Conservation (phyloP, 1,140 invertebrate species). For the Gonatopus flavifemur region DNA sequence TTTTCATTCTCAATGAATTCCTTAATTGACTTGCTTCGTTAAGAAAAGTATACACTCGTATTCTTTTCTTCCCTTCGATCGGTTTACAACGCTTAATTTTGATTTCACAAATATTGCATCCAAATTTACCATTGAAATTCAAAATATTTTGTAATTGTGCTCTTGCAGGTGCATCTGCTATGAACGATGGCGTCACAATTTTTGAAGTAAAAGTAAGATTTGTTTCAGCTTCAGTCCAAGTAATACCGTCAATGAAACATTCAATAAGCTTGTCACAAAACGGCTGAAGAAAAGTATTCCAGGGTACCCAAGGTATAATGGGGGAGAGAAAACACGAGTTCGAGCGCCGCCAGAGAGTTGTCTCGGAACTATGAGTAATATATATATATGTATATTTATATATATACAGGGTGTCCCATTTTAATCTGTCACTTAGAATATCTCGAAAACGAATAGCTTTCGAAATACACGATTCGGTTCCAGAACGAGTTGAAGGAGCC, state of each 20-base stretch:
- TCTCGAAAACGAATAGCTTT: no score
- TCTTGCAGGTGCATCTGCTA: constrained; percentile 25
- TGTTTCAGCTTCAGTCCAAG: constrained; percentile 8
- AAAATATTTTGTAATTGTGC: constrained; percentile 20
- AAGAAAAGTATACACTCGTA: neutral
- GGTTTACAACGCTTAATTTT: neutral
- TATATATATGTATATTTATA: no score
- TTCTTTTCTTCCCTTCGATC: neutral
- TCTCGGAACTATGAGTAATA: no score
- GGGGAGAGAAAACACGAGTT: no score
- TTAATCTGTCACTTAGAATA: no score
- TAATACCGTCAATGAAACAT: neutral
- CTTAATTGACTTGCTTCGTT: neutral
- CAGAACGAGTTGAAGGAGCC: no score
- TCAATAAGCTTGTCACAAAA: neutral
- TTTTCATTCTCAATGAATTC: constrained; percentile 6
- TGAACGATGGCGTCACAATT: constrained; percentile 17
- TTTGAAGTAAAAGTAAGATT: constrained; percentile 11
- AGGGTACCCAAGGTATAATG: no score
- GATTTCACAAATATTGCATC: constrained; percentile 28
- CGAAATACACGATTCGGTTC: no score
- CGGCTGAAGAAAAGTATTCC: neutral
- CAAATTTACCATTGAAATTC: constrained; percentile 14
- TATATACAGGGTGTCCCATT: no score
- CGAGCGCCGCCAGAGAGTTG: no score